Evolutionary conservation across 2,113 vertebrate genomes (phyloP).

Genomic region (Phainopepla nitens): DNA sequence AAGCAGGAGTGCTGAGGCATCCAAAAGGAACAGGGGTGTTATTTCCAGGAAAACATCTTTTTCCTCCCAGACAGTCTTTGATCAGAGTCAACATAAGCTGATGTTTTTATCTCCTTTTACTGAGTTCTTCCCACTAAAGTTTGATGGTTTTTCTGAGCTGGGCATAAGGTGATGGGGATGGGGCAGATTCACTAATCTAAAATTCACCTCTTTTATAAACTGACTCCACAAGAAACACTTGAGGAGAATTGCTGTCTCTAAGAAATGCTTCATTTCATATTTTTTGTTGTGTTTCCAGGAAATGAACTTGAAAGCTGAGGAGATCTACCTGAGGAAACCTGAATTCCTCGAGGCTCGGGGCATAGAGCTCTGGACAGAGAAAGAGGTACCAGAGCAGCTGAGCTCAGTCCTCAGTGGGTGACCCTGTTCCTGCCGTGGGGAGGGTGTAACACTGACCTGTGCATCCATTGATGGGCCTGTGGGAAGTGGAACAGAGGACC

Average conservation of each 20-base stretch:
- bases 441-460: not conserved
- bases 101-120: not conserved
- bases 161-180: not conserved
- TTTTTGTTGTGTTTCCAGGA: conserved; percentile 55
- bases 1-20: not conserved
- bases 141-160: not conserved
- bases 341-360: conserved; percentile 74
- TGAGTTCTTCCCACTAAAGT: not conserved
- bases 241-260: not conserved
- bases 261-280: not conserved
- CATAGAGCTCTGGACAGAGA: conserved; percentile 81
- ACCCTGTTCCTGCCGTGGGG: not conserved
- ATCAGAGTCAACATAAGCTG: not conserved
- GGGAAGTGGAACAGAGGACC: not conserved
- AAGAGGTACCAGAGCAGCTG: conserved; percentile 72
- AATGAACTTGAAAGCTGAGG: conserved; percentile 74
- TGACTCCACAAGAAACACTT: not conserved
- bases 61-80: not conserved
- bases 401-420: not conserved
- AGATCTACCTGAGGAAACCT: conserved; percentile 70
- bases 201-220: not conserved
- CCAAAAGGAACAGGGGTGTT: not conserved
- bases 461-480: not conserved
- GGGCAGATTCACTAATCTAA: not conserved
- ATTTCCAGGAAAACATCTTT: not conserved